These are phyloP conservation scores for Neosalanx taihuensis DNA, from an alignment of 2,797 vertebrate species.

Conservation along the genomic window DNA sequence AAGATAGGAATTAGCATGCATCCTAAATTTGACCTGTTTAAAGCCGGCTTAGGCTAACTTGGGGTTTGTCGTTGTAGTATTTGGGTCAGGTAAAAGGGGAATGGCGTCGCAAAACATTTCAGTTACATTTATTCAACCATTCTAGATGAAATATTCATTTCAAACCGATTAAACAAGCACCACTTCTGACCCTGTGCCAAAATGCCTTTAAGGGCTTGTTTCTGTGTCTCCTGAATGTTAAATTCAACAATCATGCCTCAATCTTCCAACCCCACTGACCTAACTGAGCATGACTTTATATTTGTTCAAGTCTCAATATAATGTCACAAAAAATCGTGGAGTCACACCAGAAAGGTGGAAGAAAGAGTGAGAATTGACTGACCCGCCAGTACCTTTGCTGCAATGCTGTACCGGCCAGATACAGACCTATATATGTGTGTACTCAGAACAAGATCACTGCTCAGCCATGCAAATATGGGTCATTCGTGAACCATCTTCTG, in stretches of 20 bases:
- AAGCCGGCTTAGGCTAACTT: conserved; percentile 32
- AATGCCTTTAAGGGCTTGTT: neutral
- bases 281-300: neutral
- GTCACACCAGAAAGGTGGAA: neutral
- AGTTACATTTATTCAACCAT: neutral
- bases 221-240: conserved; percentile 4
- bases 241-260: neutral
- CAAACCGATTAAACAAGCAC: neutral
- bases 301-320: neutral
- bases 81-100: conserved; percentile 23
- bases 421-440: neutral
- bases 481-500: too few species aligned
- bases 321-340: too few species aligned
- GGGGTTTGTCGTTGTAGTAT: conserved; percentile 23
- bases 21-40: conserved; percentile 50
- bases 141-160: conserved; percentile 13
- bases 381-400: neutral
- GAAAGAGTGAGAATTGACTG: neutral
- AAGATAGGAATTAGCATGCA: conserved; percentile 50
- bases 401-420: conserved; percentile 1
- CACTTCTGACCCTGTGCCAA: conserved; percentile 5
- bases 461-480: too few species aligned
- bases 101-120: conserved; percentile 2
- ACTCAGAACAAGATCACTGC: neutral
- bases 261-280: neutral